Percentiles rank a stretch among this genome's conserved stretches.
phyloP scores from a whole-genome alignment of 1,140 invertebrate species.

The Notospermus geniculatus region DNA sequence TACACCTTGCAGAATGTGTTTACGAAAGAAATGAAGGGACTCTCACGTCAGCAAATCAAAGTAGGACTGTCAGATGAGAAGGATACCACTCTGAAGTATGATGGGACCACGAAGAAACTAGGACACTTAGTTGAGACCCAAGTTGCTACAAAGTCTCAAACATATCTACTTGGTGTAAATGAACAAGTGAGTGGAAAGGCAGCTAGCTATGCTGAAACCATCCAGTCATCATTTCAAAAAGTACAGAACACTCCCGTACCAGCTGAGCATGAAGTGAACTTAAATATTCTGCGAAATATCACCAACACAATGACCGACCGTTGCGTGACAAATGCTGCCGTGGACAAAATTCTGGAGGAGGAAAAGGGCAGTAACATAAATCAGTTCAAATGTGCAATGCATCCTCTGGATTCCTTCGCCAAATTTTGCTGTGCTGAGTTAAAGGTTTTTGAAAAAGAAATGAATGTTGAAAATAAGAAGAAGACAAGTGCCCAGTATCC shows the following conservation, averaged over 20 bases:
- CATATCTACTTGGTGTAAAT: background rate
- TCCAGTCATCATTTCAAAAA: background rate
- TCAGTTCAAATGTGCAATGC: conserved; percentile 8
- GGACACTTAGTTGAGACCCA: conserved; percentile 1
- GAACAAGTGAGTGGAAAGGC: conserved; percentile 1
- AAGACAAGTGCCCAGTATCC: too few species aligned
- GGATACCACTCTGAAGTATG: conserved; percentile 1
- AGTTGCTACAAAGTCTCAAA: background rate
- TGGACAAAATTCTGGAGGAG: conserved; percentile 3
- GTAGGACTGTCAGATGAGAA: background rate
- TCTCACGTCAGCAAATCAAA: background rate
- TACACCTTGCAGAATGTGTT: background rate
- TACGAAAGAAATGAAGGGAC: conserved; percentile 7
- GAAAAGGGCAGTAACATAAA: conserved; percentile 1
- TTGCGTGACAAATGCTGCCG: background rate
- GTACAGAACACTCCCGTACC: background rate
- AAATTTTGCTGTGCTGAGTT: background rate
- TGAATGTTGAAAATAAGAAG: too few species aligned
- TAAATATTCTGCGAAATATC: background rate
- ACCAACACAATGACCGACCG: conserved; percentile 6
- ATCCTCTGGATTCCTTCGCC: background rate
- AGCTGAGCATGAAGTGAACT: background rate
- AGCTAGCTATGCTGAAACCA: conserved; percentile 4
- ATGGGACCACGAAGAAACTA: conserved; percentile 10
- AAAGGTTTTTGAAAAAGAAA: background rate